phyloP scores from a whole-genome alignment of 2,797 vertebrate genomes.

The Chaetophractus vellerosus region DNA sequence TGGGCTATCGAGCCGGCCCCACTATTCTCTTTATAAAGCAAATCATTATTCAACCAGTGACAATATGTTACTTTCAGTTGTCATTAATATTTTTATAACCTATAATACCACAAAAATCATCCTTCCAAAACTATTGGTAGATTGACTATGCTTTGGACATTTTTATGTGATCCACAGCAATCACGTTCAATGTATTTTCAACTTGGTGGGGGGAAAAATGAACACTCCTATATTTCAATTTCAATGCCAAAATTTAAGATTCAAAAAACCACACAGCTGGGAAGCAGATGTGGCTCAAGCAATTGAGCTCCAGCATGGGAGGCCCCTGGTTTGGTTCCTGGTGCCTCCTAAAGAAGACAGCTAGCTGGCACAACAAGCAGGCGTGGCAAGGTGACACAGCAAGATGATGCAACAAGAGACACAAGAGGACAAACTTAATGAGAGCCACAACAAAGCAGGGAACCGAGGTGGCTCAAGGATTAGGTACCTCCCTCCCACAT shows the following conservation, averaged over 20 bases:
- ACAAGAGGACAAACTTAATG: too few relatives aligned
- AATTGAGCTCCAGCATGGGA: too few relatives aligned
- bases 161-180: conserved; percentile 6
- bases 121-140: conserved; percentile 5
- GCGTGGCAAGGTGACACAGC: too few relatives aligned
- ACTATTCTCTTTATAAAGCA: conserved; percentile 19
- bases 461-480: too few relatives aligned
- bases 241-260: conserved; percentile 36
- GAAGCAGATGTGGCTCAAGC: too few relatives aligned
- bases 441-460: too few relatives aligned
- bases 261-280: not conserved
- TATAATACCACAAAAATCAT: conserved; percentile 24
- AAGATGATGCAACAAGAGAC: too few relatives aligned
- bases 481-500: too few relatives aligned
- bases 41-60: not conserved
- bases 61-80: conserved; percentile 36
- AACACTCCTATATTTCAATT: not conserved
- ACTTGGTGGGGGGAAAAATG: not conserved
- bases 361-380: too few relatives aligned
- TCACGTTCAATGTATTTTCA: conserved; percentile 49
- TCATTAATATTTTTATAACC: conserved; percentile 24
- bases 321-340: too few relatives aligned
- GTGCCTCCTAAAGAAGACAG: too few relatives aligned
- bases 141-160: not conserved
- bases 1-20: too few relatives aligned